These are phyloP conservation scores for Protobothrops mucrosquamatus DNA, from an alignment of 2,113 vertebrate genomes.

Conservation along the genomic window DNA sequence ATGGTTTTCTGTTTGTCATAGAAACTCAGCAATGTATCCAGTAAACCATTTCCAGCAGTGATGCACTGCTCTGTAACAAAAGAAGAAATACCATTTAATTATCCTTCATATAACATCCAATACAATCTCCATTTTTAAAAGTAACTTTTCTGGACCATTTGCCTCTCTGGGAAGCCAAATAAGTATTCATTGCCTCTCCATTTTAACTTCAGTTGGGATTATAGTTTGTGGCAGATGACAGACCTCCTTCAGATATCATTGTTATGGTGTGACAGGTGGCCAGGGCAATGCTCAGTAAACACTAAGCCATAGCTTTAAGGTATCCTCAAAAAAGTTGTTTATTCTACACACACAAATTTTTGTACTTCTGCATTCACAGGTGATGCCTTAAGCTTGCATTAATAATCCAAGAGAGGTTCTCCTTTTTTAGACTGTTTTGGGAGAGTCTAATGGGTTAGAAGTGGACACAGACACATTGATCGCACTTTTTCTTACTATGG, in stretches of 20 bases:
- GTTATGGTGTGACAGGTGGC: conserved; percentile 64
- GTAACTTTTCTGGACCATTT: conserved; percentile 59
- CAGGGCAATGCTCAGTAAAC: conserved; percentile 55
- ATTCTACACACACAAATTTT: conserved; percentile 52
- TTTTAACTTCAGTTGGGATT: conserved; percentile 68
- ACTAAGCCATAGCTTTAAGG: conserved; percentile 59
- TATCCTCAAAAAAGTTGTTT: conserved; percentile 63
- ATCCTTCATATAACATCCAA: conserved; percentile 67
- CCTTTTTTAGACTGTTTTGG: conserved; percentile 36
- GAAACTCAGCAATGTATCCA: conserved; percentile 57
- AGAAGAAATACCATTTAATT: conserved; percentile 68
- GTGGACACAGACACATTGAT: conserved; percentile 59
- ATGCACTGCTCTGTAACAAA: conserved; percentile 56
- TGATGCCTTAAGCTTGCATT: background rate
- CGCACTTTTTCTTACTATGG: conserved; percentile 55
- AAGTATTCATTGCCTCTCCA: conserved; percentile 61
- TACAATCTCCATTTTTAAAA: conserved; percentile 60
- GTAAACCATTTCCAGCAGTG: conserved; percentile 59
- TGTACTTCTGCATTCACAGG: conserved; percentile 37
- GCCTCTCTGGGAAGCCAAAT: conserved; percentile 63
- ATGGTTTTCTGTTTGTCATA: conserved; percentile 54
- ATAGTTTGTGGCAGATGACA: conserved; percentile 63
- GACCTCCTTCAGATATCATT: conserved; percentile 61
- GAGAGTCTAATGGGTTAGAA: conserved; percentile 47
- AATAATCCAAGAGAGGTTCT: background rate